Conservation (phyloP, 2,888 invertebrate species). For the Villa cingulata region DNA sequence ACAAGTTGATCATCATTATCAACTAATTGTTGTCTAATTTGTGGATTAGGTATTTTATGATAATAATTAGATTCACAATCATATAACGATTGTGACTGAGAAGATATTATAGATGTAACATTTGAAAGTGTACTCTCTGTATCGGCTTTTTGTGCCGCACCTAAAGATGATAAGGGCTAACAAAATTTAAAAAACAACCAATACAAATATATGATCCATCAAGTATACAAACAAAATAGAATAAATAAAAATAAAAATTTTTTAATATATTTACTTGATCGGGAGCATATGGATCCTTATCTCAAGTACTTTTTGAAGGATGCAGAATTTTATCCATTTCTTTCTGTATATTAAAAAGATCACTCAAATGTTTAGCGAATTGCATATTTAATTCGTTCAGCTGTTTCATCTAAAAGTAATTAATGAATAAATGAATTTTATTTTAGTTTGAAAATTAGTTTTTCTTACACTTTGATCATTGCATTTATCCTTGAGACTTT, state of each 20-base stretch:
- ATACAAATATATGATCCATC: too few species aligned
- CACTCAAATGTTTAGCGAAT: constrained; percentile 32
- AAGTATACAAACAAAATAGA: constrained; percentile 7
- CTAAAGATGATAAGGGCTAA: neutral
- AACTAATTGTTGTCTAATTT: constrained; percentile 2
- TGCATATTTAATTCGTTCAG: constrained; percentile 30
- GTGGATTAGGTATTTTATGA: neutral
- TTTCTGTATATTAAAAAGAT: constrained; percentile 33
- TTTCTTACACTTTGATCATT: constrained; percentile 61
- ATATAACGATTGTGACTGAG: constrained; percentile 28
- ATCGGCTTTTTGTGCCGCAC: constrained; percentile 15
- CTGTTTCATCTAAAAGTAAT: constrained; percentile 29
- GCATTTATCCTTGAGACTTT: constrained; percentile 32
- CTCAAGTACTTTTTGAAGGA: constrained; percentile 36
- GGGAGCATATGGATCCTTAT: constrained; percentile 27
- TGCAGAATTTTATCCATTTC: constrained; percentile 36
- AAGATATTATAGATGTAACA: constrained; percentile 34
- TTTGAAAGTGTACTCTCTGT: constrained; percentile 34
- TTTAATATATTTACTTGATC: constrained; percentile 22
- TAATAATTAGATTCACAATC: constrained; percentile 21
- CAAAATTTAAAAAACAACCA: too few species aligned
- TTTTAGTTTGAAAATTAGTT: too few species aligned
- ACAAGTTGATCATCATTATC: constrained; percentile 9
- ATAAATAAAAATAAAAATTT: constrained; percentile 6
- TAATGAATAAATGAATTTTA: too few species aligned